A percentile compares a stretch with the other conserved stretches of the same genome.
phyloP scores from a whole-genome alignment of 2,797 vertebrate genomes.

The Echiichthys vipera region DNA sequence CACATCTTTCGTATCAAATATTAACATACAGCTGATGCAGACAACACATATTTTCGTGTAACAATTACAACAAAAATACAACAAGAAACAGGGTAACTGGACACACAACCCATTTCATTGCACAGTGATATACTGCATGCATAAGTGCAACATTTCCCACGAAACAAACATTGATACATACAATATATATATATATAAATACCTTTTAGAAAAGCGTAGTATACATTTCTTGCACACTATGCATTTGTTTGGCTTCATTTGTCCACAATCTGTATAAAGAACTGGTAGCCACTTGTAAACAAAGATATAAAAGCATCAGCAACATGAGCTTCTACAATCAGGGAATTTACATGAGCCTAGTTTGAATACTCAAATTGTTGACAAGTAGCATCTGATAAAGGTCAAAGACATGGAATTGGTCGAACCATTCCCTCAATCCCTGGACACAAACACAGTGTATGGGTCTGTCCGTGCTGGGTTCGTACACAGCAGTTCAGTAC shows the following conservation, averaged over 20 bases:
- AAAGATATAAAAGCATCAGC: not conserved
- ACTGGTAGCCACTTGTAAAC: conserved; percentile 19
- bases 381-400: not conserved
- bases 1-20: conserved; percentile 62
- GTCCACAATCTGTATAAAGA: conserved; percentile 1
- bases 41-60: conserved; percentile 15
- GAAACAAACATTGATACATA: conserved; percentile 31
- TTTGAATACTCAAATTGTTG: conserved; percentile 47
- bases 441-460: not conserved
- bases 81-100: conserved; percentile 7
- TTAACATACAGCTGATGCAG: conserved; percentile 41
- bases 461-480: not conserved
- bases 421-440: not conserved
- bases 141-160: conserved; percentile 46
- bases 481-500: not conserved
- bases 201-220: conserved; percentile 29
- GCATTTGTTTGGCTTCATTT: conserved; percentile 55
- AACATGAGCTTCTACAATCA: not conserved
- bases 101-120: conserved; percentile 37
- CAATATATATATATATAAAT: conserved; percentile 29
- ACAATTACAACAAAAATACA: conserved; percentile 32
- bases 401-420: not conserved
- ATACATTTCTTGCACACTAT: not conserved
- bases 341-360: conserved; percentile 12
- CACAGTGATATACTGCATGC: conserved; percentile 3